Conservation (phyloP, 2,797 vertebrate species). For the Megaceryle alcyon region DNA sequence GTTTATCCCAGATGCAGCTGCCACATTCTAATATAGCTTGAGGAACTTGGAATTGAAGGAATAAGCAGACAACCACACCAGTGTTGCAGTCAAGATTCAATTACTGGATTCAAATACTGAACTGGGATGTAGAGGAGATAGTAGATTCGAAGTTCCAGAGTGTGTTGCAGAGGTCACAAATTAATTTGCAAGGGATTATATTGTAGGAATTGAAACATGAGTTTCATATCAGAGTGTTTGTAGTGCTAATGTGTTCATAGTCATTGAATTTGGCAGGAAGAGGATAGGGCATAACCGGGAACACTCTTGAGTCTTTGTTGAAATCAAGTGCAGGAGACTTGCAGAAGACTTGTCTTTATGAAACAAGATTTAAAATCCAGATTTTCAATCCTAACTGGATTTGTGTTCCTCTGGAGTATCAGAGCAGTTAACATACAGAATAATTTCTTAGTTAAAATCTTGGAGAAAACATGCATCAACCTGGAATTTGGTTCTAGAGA, state of each 20-base stretch:
- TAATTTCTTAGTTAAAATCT: neutral
- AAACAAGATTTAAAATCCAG: neutral
- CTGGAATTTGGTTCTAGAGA: neutral
- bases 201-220: neutral
- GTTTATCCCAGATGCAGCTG: neutral
- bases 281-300: neutral
- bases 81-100: neutral
- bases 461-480: neutral
- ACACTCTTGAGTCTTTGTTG: neutral
- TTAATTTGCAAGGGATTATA: slow-evolving; percentile 12
- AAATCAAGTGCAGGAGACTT: neutral
- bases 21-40: neutral
- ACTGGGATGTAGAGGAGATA: neutral
- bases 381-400: neutral
- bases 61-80: neutral
- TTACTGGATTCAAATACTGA: no score
- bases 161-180: neutral
- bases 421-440: neutral
- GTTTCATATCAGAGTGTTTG: neutral
- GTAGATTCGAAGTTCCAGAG: neutral
- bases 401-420: neutral
- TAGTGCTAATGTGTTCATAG: neutral
- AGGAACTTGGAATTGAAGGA: neutral
- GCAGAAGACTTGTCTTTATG: neutral
- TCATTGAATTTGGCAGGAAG: neutral